Evolutionary conservation across 2,797 vertebrate genomes (phyloP), one percentile per base, ranked within the genome.

Genomic region (Cephalopachus bancanus): DNA sequence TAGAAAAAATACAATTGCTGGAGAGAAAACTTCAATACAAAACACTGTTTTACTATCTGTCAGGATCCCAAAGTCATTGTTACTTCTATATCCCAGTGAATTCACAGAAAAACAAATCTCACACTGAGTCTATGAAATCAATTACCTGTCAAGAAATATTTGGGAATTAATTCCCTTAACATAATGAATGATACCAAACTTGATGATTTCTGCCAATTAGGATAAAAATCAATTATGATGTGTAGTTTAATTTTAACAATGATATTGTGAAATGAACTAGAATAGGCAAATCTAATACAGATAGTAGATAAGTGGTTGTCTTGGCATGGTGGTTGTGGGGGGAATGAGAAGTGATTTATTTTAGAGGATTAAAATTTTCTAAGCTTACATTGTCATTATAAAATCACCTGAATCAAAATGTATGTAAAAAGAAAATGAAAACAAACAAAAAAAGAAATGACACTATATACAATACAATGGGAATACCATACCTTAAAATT

Each of bases 231-330:
- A 71, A 79, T 96, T 93, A 30, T 64, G 62, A 92, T 26, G 64
- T 78, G 28, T 55, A 89, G 71, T 67, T 95, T 93, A 83, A 89
- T 91, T 97, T 92, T 91, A 93, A 83, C 96, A 86, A 76, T 97
- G 91, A 37, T 60, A 51, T 49, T 90, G 37, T 65, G 44, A 44
- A 44, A 44, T 44, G 44, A 4, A 4, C 44, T 44, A 44, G 44
- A 44, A 44, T 44, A 44, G 44, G 44, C 44, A 44, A 44, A 44
- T 44, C 44, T 44, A 44, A 4, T 44, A 44, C 6, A 44, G 44
- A 44, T 4, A 44, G 44, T 44, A 44, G 6, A 44, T 44, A 4
- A 44, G 44, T 44, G 44, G 44, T 44, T 44, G 44, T 44, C 44
- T 44, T 44, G 44, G 44, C 44, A 44, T 44, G 44, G 4, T 44